phyloP scores from a whole-genome alignment of 1,140 invertebrate genomes.

The Tetraneura akinire region DNA sequence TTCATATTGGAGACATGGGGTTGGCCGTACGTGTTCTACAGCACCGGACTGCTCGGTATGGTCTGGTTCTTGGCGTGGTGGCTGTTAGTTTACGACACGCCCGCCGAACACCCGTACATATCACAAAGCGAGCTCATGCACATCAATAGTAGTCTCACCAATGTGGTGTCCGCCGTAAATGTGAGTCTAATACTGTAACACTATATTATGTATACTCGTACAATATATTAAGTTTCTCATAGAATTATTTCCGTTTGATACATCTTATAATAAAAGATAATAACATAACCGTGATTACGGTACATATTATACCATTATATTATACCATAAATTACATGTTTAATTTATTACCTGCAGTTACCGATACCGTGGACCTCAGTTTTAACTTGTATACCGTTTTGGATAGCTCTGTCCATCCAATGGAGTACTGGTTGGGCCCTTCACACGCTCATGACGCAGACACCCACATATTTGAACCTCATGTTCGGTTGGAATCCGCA shows the following conservation, averaged over 20 bases:
- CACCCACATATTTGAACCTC: conserved; percentile 82
- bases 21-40: conserved; percentile 78
- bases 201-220: too few species aligned
- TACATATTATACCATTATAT: too few species aligned
- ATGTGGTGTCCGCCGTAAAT: conserved; percentile 42
- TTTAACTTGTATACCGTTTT: conserved; percentile 72
- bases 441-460: conserved; percentile 80
- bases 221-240: too few species aligned
- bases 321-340: too few species aligned
- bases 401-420: conserved; percentile 75
- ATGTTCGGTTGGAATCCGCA: conserved; percentile 81
- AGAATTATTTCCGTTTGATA: too few species aligned
- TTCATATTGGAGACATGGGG: conserved; percentile 66
- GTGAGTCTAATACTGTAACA: too few species aligned
- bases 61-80: conserved; percentile 81
- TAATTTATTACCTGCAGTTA: conserved; percentile 55
- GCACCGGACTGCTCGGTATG: conserved; percentile 68
- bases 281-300: too few species aligned
- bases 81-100: conserved; percentile 73
- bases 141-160: conserved; percentile 32
- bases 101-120: conserved; percentile 78
- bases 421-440: conserved; percentile 83
- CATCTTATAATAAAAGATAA: too few species aligned
- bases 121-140: conserved; percentile 63
- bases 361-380: conserved; percentile 75